Conservation (phyloP, 2,888 invertebrate species). For the Eugnorisma glareosa region DNA sequence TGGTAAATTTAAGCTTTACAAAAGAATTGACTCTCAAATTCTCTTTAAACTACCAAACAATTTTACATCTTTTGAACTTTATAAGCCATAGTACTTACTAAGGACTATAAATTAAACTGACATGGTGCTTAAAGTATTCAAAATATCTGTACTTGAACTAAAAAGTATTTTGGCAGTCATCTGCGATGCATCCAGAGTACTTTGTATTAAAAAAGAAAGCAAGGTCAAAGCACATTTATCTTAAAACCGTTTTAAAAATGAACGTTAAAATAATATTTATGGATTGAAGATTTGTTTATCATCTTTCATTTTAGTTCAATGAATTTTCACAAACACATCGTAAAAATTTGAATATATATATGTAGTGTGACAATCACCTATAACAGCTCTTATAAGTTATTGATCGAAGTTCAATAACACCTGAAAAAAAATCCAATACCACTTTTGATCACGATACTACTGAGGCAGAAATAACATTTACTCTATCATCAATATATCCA, state of each 20-base stretch:
- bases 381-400: not conserved
- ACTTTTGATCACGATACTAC: not conserved
- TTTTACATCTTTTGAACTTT: conserved; percentile 19
- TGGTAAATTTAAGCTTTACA: conserved; percentile 11
- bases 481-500: not conserved
- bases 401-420: not conserved
- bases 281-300: conserved; percentile 3
- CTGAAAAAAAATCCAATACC: not conserved
- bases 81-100: not conserved
- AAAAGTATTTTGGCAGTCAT: conserved; percentile 40
- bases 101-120: conserved; percentile 32
- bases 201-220: conserved; percentile 35
- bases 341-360: not conserved
- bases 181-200: conserved; percentile 29
- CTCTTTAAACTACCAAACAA: not conserved
- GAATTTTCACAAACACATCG: not conserved
- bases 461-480: not conserved
- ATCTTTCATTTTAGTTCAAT: conserved; percentile 11
- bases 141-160: conserved; percentile 45
- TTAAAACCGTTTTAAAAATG: conserved; percentile 9
- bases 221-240: conserved; percentile 33
- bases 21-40: conserved; percentile 9
- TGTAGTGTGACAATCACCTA: not conserved
- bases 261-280: conserved; percentile 17
- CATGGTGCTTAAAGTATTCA: conserved; percentile 24